Percentiles rank a stretch among this genome's conserved stretches.
phyloP scores from a whole-genome alignment of 2,113 vertebrate species.

The Ploceus nigricollis region DNA sequence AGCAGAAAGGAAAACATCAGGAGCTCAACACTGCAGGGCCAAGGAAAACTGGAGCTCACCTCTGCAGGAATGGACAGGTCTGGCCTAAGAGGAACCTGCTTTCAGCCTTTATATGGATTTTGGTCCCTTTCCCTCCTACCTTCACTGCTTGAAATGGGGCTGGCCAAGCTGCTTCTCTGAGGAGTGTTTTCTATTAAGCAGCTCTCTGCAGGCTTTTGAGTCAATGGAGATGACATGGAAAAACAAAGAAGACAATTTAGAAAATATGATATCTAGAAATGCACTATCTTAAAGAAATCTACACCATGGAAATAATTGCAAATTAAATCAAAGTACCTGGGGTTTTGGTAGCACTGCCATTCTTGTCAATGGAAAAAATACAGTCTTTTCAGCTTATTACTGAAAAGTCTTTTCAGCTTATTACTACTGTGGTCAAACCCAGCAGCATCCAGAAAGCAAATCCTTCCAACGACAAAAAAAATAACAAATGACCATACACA shows the following conservation, averaged over 20 bases:
- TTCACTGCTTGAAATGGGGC: background rate
- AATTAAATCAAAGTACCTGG: background rate
- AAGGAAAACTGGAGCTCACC: background rate
- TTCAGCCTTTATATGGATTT: background rate
- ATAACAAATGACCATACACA: background rate
- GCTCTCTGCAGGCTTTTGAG: background rate
- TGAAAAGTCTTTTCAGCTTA: background rate
- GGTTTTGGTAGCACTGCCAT: background rate
- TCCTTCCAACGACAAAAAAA: background rate
- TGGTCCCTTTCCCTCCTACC: background rate
- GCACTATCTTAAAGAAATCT: background rate
- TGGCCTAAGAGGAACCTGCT: background rate
- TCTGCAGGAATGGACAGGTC: background rate
- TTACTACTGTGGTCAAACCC: background rate
- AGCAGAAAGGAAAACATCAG: background rate
- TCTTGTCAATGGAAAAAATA: background rate
- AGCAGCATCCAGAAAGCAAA: background rate
- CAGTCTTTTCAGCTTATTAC: background rate
- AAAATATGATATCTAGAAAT: background rate
- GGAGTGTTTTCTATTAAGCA: background rate
- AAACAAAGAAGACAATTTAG: background rate
- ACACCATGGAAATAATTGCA: background rate
- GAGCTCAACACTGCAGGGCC: rapidly evolving
- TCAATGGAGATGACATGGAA: background rate
- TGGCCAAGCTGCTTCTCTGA: background rate